Percentiles rank a stretch among this genome's conserved stretches.
Conservation (phyloP, 2,888 invertebrate genomes). For the Nymphalis c-album region DNA sequence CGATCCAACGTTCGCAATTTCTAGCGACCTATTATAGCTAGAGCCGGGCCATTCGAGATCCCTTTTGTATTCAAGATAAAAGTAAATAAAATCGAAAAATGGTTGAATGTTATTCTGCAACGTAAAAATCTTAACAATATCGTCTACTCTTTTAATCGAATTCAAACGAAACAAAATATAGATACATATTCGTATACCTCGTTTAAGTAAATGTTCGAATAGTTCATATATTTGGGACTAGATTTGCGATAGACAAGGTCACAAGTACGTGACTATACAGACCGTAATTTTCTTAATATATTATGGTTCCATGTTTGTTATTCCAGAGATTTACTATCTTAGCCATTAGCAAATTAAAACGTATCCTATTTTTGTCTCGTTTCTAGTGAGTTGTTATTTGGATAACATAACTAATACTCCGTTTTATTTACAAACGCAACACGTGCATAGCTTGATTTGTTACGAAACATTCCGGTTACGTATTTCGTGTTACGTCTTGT, state of each 20-base stretch:
- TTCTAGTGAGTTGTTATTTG: no score
- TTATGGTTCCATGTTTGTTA: no score
- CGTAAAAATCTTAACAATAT: not conserved
- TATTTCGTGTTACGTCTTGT: not conserved
- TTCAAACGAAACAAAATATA: not conserved
- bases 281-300: no score
- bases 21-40: conserved; percentile 1
- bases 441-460: not conserved
- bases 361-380: no score
- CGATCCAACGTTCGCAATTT: conserved; percentile 1
- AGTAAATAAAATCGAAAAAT: not conserved
- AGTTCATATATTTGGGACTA: no score
- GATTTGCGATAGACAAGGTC: no score
- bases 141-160: not conserved
- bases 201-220: no score
- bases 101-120: not conserved
- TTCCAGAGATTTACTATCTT: no score
- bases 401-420: no score
- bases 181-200: no score
- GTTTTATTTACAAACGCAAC: not conserved
- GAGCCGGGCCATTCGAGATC: not conserved
- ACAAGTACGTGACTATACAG: no score
- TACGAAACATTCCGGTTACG: not conserved
- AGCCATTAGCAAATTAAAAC: no score
- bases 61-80: not conserved